Percentiles rank a stretch among this genome's conserved stretches.
phyloP scores from a whole-genome alignment of 1,140 invertebrate genomes.

The Rhopalosiphum maidis region DNA sequence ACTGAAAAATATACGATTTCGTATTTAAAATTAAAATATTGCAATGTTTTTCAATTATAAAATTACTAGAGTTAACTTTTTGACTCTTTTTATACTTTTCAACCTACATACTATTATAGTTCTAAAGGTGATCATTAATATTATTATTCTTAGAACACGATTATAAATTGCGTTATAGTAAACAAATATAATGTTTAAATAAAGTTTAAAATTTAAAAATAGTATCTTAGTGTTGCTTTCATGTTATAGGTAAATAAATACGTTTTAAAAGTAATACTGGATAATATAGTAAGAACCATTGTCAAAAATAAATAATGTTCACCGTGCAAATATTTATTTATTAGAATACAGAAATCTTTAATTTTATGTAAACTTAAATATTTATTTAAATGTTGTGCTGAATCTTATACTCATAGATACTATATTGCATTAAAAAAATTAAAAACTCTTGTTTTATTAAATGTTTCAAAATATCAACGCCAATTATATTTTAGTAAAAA shows the following conservation, averaged over 20 bases:
- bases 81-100: not conserved
- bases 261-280: not conserved
- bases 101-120: not conserved
- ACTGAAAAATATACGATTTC: not conserved
- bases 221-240: not conserved
- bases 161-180: not conserved
- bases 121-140: not conserved
- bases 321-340: not conserved
- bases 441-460: not conserved
- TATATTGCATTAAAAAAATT: not conserved
- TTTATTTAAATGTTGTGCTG: not conserved
- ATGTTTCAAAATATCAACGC: not conserved
- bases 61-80: not conserved
- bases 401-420: not conserved
- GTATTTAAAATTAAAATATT: not conserved
- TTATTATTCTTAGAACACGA: not conserved
- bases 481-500: not conserved
- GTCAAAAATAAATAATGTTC: not conserved
- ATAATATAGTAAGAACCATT: not conserved
- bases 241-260: not conserved
- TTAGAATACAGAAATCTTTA: not conserved
- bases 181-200: not conserved
- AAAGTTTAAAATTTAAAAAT: not conserved
- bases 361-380: not conserved
- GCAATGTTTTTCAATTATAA: not conserved